A percentile compares a stretch with the other conserved stretches of the same genome.
phyloP scores from a whole-genome alignment of 2,113 vertebrate genomes.

The Rhinichthys klamathensis region DNA sequence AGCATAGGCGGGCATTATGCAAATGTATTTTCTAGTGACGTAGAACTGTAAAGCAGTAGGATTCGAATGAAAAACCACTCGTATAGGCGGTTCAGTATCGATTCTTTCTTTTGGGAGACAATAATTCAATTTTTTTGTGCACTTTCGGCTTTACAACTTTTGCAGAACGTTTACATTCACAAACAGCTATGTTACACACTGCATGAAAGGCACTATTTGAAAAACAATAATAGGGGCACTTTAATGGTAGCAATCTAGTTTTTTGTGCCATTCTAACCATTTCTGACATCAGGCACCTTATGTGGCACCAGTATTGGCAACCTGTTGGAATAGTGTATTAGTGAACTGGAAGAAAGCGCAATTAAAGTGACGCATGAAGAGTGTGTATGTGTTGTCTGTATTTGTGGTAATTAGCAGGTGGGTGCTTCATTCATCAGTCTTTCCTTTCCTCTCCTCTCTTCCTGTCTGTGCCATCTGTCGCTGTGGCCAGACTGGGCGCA shows the following conservation, averaged over 20 bases:
- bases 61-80: too few relatives aligned
- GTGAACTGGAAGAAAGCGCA: not conserved
- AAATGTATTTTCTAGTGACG: too few relatives aligned
- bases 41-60: too few relatives aligned
- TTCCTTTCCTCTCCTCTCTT: slow-evolving; percentile 33
- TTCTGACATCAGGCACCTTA: not conserved
- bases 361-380: not conserved
- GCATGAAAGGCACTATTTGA: too few relatives aligned
- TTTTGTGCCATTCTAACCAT: not conserved
- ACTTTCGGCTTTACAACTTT: too few relatives aligned
- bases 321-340: not conserved
- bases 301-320: not conserved
- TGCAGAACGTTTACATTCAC: too few relatives aligned
- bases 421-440: slow-evolving; percentile 46
- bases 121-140: too few relatives aligned
- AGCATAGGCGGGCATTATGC: too few relatives aligned
- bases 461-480: slow-evolving; percentile 57
- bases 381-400: slow-evolving; percentile 15
- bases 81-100: too few relatives aligned
- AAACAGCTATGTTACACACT: too few relatives aligned
- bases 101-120: too few relatives aligned
- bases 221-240: not conserved
- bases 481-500: slow-evolving; percentile 32
- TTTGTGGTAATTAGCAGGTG: slow-evolving; percentile 14
- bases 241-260: not conserved